Percentiles rank a stretch among this genome's conserved stretches.
Conservation (phyloP, 2,888 invertebrate genomes). For the Amaurobius ferox region DNA sequence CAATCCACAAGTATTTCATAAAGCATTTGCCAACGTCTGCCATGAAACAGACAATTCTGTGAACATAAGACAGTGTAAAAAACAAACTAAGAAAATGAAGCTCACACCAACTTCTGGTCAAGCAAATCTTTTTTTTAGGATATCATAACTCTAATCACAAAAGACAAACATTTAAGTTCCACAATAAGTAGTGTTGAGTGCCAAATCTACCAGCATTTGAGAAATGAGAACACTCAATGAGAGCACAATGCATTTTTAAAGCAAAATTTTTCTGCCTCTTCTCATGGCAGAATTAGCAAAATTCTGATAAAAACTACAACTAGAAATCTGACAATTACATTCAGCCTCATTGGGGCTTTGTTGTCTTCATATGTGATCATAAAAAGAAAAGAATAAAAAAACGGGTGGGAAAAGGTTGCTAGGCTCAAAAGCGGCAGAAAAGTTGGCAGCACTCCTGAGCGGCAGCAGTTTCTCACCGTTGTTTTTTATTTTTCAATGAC, state of each 20-base stretch:
- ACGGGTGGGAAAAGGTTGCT: conserved; percentile 58
- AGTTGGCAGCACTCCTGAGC: conserved; percentile 38
- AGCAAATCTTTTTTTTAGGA: neutral
- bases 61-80: conserved; percentile 1
- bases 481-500: conserved; percentile 66
- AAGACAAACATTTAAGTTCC: conserved; percentile 21
- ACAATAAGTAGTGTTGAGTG: conserved; percentile 23
- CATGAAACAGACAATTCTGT: conserved; percentile 68
- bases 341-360: conserved; percentile 71
- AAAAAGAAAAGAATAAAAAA: conserved; percentile 50
- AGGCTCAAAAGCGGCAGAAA: conserved; percentile 53
- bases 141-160: conserved; percentile 23
- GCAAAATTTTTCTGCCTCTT: conserved; percentile 43
- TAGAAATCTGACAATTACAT: conserved; percentile 57
- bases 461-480: conserved; percentile 52
- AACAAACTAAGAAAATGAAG: conserved; percentile 13
- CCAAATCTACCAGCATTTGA: conserved; percentile 17
- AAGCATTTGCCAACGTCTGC: conserved; percentile 66
- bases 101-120: conserved; percentile 17
- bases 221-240: conserved; percentile 21
- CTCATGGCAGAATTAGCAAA: conserved; percentile 72
- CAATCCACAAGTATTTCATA: conserved; percentile 61
- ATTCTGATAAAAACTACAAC: conserved; percentile 60
- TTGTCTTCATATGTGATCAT: conserved; percentile 75
- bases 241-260: conserved; percentile 14